These are phyloP conservation scores for Nyctereutes procyonoides DNA, from an alignment of 2,113 vertebrate genomes.

Conservation along the genomic window DNA sequence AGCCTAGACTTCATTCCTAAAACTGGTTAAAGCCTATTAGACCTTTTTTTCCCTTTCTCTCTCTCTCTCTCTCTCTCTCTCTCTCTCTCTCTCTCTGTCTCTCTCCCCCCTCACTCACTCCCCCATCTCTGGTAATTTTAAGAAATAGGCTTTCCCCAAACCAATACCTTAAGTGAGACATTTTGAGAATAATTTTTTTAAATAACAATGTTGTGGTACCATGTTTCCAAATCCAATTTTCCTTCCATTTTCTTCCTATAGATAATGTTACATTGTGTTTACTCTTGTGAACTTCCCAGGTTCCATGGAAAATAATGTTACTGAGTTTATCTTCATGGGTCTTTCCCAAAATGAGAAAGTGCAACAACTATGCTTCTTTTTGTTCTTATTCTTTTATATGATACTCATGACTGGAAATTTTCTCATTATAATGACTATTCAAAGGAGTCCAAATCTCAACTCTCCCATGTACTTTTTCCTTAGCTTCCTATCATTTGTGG, in stretches of 20 bases:
- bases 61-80: background rate
- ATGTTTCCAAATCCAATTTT: background rate
- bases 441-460: slow-evolving; percentile 38
- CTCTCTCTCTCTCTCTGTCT: background rate
- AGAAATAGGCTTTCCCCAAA: background rate
- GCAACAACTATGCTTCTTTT: slow-evolving; percentile 73
- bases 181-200: background rate
- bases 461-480: slow-evolving; percentile 80
- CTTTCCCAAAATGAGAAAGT: slow-evolving; percentile 51
- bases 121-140: background rate
- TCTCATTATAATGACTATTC: slow-evolving; percentile 65
- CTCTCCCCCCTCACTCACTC: too few relatives aligned
- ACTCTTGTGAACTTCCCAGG: background rate
- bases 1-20: background rate
- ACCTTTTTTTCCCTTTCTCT: background rate
- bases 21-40: background rate
- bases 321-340: slow-evolving; percentile 76
- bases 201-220: background rate
- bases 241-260: background rate
- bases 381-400: slow-evolving; percentile 69
- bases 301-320: slow-evolving; percentile 61
- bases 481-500: slow-evolving; percentile 70
- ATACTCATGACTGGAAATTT: slow-evolving; percentile 70
- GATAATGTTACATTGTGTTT: background rate
- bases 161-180: background rate